Evolutionary conservation across 2,888 invertebrate genomes (phyloP).

Genomic region (Papilio elwesi): DNA sequence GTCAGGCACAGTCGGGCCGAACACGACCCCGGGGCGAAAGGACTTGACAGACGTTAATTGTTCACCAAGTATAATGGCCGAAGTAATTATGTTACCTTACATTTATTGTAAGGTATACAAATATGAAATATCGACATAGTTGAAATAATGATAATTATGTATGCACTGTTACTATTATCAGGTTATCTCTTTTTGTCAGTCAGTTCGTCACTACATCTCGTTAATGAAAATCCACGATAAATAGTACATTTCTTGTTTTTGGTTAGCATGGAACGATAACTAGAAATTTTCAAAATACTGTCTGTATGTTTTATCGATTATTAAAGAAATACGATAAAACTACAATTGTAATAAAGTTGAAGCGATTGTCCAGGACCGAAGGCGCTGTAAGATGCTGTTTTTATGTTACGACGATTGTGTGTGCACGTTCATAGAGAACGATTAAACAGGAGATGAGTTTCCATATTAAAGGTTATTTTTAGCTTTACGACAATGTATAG

Average conservation of each 20-base stretch:
- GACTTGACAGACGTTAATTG: conserved; percentile 73
- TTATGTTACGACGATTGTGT: conserved; percentile 65
- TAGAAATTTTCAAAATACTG: conserved; percentile 35
- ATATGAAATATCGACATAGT: conserved; percentile 5
- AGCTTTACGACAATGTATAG: conserved; percentile 59
- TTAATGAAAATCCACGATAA: too few species aligned
- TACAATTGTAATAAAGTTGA: conserved; percentile 65
- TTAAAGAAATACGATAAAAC: conserved; percentile 56
- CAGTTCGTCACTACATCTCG: too few species aligned
- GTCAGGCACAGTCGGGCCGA: conserved; percentile 46
- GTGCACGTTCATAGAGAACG: conserved; percentile 49
- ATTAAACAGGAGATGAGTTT: conserved; percentile 41
- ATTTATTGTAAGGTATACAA: conserved; percentile 47
- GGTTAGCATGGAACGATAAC: conserved; percentile 11
- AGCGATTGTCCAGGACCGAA: conserved; percentile 60
- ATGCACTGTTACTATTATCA: background rate
- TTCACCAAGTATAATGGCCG: conserved; percentile 60
- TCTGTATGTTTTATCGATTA: conserved; percentile 47
- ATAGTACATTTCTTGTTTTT: conserved; percentile 15
- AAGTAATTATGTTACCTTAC: conserved; percentile 57
- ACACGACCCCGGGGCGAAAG: conserved; percentile 45
- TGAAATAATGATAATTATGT: background rate
- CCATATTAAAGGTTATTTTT: conserved; percentile 59
- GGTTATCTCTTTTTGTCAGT: too few species aligned
- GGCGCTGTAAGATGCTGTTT: conserved; percentile 66